Conservation (phyloP, 2,113 vertebrate species). For the Erythrocercus mccallii region DNA sequence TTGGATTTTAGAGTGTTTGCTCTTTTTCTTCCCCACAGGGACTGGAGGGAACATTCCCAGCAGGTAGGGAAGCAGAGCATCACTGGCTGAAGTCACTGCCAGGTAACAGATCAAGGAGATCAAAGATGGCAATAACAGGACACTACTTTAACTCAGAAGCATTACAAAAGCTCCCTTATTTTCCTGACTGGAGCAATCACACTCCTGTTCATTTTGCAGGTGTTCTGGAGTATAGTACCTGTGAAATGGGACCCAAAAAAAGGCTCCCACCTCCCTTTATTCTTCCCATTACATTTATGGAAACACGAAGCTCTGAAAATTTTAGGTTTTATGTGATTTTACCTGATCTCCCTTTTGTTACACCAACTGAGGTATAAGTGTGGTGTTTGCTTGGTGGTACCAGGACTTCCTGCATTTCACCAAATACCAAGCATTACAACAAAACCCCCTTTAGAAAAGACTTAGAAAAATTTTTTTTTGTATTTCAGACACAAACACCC, state of each 20-base stretch:
- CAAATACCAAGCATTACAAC: neutral
- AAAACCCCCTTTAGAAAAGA: neutral
- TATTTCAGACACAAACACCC: neutral
- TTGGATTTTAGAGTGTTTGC: neutral
- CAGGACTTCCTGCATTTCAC: neutral
- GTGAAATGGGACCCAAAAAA: neutral
- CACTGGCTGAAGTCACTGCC: neutral
- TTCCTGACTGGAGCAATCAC: neutral
- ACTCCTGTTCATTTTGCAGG: neutral
- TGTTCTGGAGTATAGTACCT: neutral
- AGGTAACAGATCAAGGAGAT: neutral
- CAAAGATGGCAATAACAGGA: neutral
- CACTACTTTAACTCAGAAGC: neutral
- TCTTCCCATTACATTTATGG: neutral
- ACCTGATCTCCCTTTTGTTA: neutral
- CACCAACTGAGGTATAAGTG: fast-evolving
- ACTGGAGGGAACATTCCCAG: neutral
- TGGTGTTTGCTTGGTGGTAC: neutral
- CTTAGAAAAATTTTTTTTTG: neutral
- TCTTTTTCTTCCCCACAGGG: neutral
- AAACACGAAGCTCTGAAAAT: neutral
- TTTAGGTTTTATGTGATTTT: neutral
- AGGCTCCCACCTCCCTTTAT: neutral
- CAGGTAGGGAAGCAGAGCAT: neutral
- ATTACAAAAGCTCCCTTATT: neutral